Evolutionary conservation across 37 sponge, comb jelly and placozoan genomes (phyloP).

Genomic region (Halichondria panicea): DNA sequence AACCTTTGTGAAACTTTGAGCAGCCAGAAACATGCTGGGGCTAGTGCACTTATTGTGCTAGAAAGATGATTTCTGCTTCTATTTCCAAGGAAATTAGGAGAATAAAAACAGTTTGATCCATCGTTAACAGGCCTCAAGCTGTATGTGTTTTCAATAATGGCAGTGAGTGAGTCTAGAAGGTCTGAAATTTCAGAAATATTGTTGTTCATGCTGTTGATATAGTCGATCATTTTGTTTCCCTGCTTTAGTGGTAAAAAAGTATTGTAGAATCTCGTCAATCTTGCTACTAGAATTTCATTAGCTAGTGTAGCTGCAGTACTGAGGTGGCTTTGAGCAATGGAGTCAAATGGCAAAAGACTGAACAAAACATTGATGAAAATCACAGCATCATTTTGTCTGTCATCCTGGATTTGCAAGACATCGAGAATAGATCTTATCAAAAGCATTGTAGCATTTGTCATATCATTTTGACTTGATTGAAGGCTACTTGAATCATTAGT

Average conservation of each 20-base stretch:
- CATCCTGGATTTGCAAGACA: no score
- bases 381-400: no score
- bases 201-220: not conserved
- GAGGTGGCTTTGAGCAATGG: constrained; percentile 12
- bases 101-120: no score
- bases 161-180: constrained; percentile 2
- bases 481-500: no score
- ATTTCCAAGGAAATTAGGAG: not conserved
- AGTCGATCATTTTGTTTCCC: no score
- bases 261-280: not conserved
- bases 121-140: not conserved
- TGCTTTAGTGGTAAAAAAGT: no score
- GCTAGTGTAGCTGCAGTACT: not conserved
- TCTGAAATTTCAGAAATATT: not conserved
- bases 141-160: constrained; percentile 3
- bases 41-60: no score
- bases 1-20: not conserved
- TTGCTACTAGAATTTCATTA: not conserved
- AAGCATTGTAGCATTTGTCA: no score
- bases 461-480: no score
- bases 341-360: constrained; percentile 6
- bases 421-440: no score
- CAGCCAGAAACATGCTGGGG: no score
- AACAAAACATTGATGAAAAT: constrained; percentile 3
- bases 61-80: not conserved